Evolutionary conservation across 92 coral and sea anemone genomes (phyloP), one percentile per base, ranked within the genome.

Genomic region (Plumapathes pennacea): DNA sequence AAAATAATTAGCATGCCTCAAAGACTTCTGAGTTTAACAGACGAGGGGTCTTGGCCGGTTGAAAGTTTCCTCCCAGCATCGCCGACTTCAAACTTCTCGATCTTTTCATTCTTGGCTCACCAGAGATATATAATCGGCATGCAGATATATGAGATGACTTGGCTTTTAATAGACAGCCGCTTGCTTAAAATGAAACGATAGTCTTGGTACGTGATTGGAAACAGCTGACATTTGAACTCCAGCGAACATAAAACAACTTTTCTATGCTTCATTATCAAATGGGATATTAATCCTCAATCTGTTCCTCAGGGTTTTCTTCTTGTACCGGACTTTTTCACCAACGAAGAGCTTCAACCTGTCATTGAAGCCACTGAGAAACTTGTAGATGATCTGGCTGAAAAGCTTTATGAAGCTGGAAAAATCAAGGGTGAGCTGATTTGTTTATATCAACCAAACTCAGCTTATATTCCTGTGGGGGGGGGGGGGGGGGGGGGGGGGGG

Each of bases 331-430:
- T 84, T 88, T 54, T 88, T 88, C 73, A 77, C 60, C 10, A 61
- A 42, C 25, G 77, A 80, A 37, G 96, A 88, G 55, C 49, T 88
- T 21, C 70, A 73, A 34, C 81, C 81, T 15, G 90, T 88, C 15
- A 57, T 84, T 41, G 61, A 86, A 25, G 80, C 86, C 14, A 64
- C 78, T 10, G 68, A 80, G 12, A 44, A 42, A 7, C 68, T 58
- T 18, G 87, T 88, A 10, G 90, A 84, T 33, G 42, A 47, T 50
- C 74, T 84, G 11, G 96, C 90, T 18, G 83, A 78, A 47, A 76
- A 57, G 43, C 90, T 88, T 26, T 74, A 54, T 42, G 59, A 50
- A 37, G 85, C 89, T 50, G 87, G 90, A 20, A 88, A 88, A 71
- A 84, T 88, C 8, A 67, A 65, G 62, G 90, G 96, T 88, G 53